Conservation (phyloP, 2,888 invertebrate species). For the Saturnia japonica region DNA sequence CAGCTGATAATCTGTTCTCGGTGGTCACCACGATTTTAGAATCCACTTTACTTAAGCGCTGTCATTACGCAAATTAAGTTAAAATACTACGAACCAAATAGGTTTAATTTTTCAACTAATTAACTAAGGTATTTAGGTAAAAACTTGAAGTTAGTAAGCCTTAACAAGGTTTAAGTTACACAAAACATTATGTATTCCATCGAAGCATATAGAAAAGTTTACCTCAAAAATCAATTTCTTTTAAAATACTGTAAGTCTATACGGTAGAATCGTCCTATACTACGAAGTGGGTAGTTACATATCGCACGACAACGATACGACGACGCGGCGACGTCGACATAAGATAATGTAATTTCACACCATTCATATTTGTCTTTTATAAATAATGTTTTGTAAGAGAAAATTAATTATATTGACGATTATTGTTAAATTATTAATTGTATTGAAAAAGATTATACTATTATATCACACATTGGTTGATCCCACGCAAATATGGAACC, state of each 20-base stretch:
- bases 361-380: not conserved
- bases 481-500: too few species aligned
- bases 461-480: too few species aligned
- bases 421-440: too few species aligned
- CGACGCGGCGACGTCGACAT: not conserved
- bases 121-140: too few species aligned
- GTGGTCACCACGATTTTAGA: too few species aligned
- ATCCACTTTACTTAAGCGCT: too few species aligned
- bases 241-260: conserved; percentile 10
- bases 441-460: too few species aligned
- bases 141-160: not conserved
- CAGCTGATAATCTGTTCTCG: too few species aligned
- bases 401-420: too few species aligned
- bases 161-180: not conserved
- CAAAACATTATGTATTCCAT: not conserved
- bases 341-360: not conserved
- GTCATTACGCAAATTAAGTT: not conserved
- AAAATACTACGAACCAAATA: too few species aligned
- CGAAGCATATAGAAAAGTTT: not conserved
- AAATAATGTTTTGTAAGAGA: not conserved
- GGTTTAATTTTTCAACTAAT: too few species aligned
- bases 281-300: conserved; percentile 2
- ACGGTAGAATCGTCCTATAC: not conserved
- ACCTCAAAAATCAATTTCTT: conserved; percentile 12
- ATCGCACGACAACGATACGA: conserved; percentile 1